A percentile compares a stretch with the other conserved stretches of the same genome.
Evolutionary conservation across 2,888 invertebrate species (phyloP).

Genomic region (Apamea epomidion): DNA sequence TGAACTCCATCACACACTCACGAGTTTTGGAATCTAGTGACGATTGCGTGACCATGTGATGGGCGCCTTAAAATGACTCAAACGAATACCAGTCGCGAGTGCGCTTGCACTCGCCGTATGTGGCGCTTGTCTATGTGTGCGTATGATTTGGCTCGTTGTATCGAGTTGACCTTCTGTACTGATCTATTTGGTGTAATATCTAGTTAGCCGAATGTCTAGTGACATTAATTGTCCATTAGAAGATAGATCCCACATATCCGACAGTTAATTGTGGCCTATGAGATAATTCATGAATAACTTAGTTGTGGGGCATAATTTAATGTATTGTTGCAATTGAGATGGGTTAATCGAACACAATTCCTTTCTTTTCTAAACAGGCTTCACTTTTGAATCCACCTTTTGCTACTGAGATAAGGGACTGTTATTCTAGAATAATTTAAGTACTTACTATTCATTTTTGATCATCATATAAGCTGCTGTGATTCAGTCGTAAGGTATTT

Average conservation of each 20-base stretch:
- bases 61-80: background rate
- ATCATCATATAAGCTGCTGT: background rate
- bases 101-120: background rate
- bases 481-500: background rate
- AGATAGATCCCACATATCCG: conserved; percentile 10
- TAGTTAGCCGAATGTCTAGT: conserved; percentile 15
- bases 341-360: background rate
- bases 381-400: background rate
- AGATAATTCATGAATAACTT: background rate
- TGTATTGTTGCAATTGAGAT: background rate
- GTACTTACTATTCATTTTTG: no score
- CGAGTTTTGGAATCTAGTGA: background rate
- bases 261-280: conserved; percentile 13
- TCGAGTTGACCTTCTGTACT: background rate
- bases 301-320: no score
- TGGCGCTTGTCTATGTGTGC: background rate
- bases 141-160: background rate
- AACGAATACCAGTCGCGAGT: background rate
- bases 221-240: conserved; percentile 47
- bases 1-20: background rate
- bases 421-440: no score
- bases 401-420: background rate
- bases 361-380: background rate
- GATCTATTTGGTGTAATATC: background rate
- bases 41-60: no score